phyloP scores from a whole-genome alignment of 2,113 vertebrate species.

The Microcebus griseorufus region DNA sequence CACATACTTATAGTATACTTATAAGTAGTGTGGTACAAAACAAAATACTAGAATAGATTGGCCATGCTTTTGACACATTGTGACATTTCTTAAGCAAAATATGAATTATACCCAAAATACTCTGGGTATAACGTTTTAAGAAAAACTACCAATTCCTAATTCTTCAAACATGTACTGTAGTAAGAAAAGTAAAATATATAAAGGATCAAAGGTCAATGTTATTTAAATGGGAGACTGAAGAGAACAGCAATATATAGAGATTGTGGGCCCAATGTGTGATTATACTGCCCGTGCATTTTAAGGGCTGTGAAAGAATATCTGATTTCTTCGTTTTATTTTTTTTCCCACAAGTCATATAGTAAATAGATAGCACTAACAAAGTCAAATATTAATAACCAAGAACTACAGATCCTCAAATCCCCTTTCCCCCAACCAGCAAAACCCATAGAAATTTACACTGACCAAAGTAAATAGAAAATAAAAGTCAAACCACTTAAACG shows the following conservation, averaged over 20 bases:
- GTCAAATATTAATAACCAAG: constrained; percentile 92
- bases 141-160: not conserved
- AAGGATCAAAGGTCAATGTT: constrained; percentile 28
- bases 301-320: constrained; percentile 80
- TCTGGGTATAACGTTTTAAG: not conserved
- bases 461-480: constrained; percentile 91
- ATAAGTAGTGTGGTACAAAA: not conserved
- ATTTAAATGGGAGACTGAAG: not conserved
- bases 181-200: not conserved
- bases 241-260: constrained; percentile 47
- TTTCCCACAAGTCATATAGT: constrained; percentile 85
- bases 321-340: constrained; percentile 61
- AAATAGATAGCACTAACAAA: constrained; percentile 91
- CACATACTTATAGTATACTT: not conserved
- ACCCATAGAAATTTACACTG: constrained; percentile 91
- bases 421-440: constrained; percentile 88
- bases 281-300: constrained; percentile 69
- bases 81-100: constrained; percentile 21
- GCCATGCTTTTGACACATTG: not conserved
- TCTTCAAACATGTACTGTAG: not conserved
- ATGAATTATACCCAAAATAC: not conserved
- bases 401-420: constrained; percentile 88
- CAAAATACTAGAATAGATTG: not conserved
- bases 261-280: constrained; percentile 40
- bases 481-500: constrained; percentile 90